Percentiles rank a stretch among this genome's conserved stretches.
phyloP scores from a whole-genome alignment of 2,888 invertebrate species.

The Euplexia lucipara region DNA sequence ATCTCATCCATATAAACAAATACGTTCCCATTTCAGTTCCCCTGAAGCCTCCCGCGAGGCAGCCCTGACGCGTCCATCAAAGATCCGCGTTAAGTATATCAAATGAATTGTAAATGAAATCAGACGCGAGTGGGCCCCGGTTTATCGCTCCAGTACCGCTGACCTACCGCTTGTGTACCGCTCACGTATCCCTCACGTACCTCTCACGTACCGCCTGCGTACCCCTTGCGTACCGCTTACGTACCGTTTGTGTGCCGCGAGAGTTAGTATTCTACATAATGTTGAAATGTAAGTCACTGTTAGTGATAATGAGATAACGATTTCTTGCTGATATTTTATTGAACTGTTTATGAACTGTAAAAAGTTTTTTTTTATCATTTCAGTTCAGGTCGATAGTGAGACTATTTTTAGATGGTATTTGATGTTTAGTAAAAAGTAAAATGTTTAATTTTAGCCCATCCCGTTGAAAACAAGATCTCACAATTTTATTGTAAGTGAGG shows the following conservation, averaged over 20 bases:
- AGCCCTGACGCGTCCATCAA: conserved; percentile 82
- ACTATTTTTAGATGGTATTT: too few relatives aligned
- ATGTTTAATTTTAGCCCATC: too few relatives aligned
- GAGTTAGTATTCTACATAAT: conserved; percentile 17
- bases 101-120: conserved; percentile 91
- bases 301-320: neutral
- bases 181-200: neutral
- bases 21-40: conserved; percentile 5
- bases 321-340: neutral
- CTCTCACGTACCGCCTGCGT: neutral
- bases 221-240: conserved; percentile 1
- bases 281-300: conserved; percentile 2
- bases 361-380: neutral
- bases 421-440: too few relatives aligned
- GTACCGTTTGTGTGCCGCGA: neutral
- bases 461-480: too few relatives aligned
- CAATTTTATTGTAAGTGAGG: too few relatives aligned
- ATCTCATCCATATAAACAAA: conserved; percentile 46
- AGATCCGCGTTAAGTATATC: conserved; percentile 84
- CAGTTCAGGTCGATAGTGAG: too few relatives aligned
- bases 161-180: conserved; percentile 4
- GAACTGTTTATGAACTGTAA: neutral
- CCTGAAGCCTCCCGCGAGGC: conserved; percentile 42
- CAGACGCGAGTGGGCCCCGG: conserved; percentile 82
- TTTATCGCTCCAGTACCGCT: conserved; percentile 72